Conservation (phyloP, 2,797 vertebrate species). For the Siniperca scherzeri region DNA sequence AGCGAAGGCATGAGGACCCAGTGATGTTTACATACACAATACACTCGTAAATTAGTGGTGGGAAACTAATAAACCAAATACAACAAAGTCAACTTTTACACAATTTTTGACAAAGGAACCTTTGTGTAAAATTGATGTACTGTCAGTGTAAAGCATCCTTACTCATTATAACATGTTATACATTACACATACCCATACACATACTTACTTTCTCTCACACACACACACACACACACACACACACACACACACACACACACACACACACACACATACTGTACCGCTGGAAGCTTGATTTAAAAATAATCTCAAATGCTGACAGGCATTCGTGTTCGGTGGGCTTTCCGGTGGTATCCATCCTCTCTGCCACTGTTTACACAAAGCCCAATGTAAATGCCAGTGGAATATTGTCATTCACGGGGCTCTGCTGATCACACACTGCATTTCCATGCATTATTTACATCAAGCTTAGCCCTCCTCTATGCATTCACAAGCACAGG, state of each 20-base stretch:
- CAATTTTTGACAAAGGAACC: conserved; percentile 3
- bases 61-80: conserved; percentile 14
- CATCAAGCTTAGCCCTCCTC: conserved; percentile 70
- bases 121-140: background rate
- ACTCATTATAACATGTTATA: conserved; percentile 14
- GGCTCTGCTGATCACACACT: conserved; percentile 73
- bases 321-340: conserved; percentile 44
- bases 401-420: conserved; percentile 74
- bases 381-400: conserved; percentile 83
- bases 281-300: conserved; percentile 53
- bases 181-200: background rate
- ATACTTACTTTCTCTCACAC: background rate
- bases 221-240: conserved; percentile 14
- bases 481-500: conserved; percentile 67
- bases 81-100: conserved; percentile 9
- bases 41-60: conserved; percentile 11
- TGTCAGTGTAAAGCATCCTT: conserved; percentile 18
- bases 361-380: conserved; percentile 74
- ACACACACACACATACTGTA: conserved; percentile 5
- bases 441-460: conserved; percentile 85
- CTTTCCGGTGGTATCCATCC: conserved; percentile 63
- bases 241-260: conserved; percentile 16
- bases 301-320: conserved; percentile 75
- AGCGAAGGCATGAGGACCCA: conserved; percentile 5
- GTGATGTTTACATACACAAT: conserved; percentile 28